Percentiles rank a stretch among this genome's conserved stretches.
These are phyloP conservation scores for Dunckerocampus dactyliophorus DNA, from an alignment of 2,113 vertebrate species.

Conservation along the genomic window DNA sequence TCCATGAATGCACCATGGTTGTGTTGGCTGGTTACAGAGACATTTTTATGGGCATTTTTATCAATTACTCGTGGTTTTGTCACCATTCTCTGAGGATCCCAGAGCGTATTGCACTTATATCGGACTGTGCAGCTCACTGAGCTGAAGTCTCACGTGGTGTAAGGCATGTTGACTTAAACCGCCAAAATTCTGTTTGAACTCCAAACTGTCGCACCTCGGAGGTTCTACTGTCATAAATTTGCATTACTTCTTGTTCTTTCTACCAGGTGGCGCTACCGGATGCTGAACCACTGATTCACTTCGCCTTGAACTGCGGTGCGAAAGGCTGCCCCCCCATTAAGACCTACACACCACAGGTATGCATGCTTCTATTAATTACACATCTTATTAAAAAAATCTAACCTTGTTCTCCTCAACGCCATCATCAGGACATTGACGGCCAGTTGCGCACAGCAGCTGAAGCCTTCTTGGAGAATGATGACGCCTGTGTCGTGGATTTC, in stretches of 20 bases:
- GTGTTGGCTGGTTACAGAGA: too few relatives aligned
- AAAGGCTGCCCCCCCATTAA: slow-evolving; percentile 78
- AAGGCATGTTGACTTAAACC: too few relatives aligned
- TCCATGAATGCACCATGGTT: too few relatives aligned
- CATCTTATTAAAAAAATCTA: too few relatives aligned
- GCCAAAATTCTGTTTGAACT: too few relatives aligned
- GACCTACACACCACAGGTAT: slow-evolving; percentile 73
- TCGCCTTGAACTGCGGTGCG: slow-evolving; percentile 77
- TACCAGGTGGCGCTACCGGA: slow-evolving; percentile 72
- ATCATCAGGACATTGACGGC: slow-evolving; percentile 66
- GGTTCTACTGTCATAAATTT: neutral
- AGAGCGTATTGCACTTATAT: too few relatives aligned
- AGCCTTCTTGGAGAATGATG: slow-evolving; percentile 75
- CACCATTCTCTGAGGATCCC: too few relatives aligned
- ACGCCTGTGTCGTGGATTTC: slow-evolving; percentile 68
- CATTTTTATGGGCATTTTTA: too few relatives aligned
- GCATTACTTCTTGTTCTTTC: slow-evolving; percentile 3
- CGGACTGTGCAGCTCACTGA: too few relatives aligned
- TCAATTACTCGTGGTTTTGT: too few relatives aligned
- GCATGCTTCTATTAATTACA: neutral
- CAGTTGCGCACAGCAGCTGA: slow-evolving; percentile 73
- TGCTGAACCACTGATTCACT: slow-evolving; percentile 75
- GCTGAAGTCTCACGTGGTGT: too few relatives aligned
- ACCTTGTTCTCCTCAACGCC: neutral
- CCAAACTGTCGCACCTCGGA: neutral